Conservation (phyloP, 2,113 vertebrate genomes). For the Halichoerus grypus region DNA sequence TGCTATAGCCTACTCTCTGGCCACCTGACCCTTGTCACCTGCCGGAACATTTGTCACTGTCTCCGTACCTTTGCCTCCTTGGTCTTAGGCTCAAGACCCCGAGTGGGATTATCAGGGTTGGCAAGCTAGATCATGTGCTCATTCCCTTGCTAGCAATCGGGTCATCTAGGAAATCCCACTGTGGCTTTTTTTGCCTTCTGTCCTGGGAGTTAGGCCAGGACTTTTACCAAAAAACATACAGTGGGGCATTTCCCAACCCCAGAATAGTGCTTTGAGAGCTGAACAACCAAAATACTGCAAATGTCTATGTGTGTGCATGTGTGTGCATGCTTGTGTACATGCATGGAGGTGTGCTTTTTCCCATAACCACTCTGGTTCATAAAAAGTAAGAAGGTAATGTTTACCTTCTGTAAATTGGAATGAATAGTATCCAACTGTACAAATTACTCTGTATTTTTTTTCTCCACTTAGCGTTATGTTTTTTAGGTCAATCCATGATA, state of each 20-base stretch:
- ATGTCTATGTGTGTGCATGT: background rate
- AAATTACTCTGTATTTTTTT: background rate
- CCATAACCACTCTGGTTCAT: background rate
- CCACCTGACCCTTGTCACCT: background rate
- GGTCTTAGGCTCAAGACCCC: background rate
- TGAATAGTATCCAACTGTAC: background rate
- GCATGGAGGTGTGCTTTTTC: background rate
- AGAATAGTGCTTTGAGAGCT: background rate
- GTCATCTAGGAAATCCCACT: no score
- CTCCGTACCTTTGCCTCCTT: background rate
- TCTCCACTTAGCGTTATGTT: background rate
- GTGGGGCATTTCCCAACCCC: background rate
- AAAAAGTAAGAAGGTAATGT: background rate
- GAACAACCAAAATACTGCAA: background rate
- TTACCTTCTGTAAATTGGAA: background rate
- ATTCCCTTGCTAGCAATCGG: background rate
- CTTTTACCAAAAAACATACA: background rate
- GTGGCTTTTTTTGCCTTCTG: background rate
- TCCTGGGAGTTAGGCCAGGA: background rate
- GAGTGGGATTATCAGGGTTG: background rate
- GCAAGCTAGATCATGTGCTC: background rate
- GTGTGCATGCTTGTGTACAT: accelerated
- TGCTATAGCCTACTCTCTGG: accelerated
- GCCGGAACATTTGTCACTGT: background rate
- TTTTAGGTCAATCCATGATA: background rate